phyloP scores from a whole-genome alignment of 2,888 invertebrate genomes.

The Apamea crenata region DNA sequence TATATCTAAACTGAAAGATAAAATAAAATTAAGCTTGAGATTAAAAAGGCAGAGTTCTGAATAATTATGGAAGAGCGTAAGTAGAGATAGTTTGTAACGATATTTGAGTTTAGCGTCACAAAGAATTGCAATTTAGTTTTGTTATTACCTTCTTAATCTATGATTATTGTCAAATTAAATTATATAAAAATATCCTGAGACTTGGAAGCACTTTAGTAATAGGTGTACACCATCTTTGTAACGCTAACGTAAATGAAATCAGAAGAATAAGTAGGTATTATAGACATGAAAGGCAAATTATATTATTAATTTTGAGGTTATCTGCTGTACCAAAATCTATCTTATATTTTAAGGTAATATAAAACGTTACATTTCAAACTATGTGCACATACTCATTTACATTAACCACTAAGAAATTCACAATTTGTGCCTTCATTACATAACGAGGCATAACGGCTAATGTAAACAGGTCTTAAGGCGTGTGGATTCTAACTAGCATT shows the following conservation, averaged over 20 bases:
- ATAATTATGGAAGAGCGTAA: background rate
- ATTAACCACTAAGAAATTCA: conserved; percentile 9
- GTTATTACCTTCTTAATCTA: conserved; percentile 7
- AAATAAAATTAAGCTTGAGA: background rate
- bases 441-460: conserved; percentile 9
- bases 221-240: background rate
- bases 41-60: background rate
- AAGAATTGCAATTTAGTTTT: background rate
- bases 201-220: conserved; percentile 27
- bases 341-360: conserved; percentile 18
- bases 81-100: background rate
- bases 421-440: background rate
- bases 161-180: conserved; percentile 37
- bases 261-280: background rate
- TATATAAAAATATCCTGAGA: background rate
- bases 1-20: background rate
- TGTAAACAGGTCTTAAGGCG: conserved; percentile 26
- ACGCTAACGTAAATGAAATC: background rate
- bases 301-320: background rate
- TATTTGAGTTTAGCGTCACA: conserved; percentile 15
- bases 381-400: background rate
- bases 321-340: conserved; percentile 23
- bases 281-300: background rate
- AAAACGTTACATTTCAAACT: conserved; percentile 24
- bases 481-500: conserved; percentile 18